Base-by-base conservation (phyloP, 2,797 vertebrate species). In the Bryconaethiops microstoma region DNA sequence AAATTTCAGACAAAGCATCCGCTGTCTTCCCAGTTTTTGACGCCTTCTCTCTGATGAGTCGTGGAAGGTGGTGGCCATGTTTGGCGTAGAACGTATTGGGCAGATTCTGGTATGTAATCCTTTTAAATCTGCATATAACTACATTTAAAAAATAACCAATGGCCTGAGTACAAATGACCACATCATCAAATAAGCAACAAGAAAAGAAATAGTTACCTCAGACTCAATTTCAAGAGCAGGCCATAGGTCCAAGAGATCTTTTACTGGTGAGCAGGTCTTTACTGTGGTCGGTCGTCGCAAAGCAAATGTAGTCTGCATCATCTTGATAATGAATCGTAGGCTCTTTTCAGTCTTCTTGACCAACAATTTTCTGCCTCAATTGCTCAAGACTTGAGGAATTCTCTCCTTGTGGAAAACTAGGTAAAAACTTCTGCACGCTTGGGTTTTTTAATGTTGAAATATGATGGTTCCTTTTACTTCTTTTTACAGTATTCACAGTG, bases 391-490 rank as follows among this genome's bases (percentile, higher is more conserved):
- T 35, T 35, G 35, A 35, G 35, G 35, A 35, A 35, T 35, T 35
- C 4, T 35, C 35, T 35, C 35, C 35, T 35, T 35, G 35, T 35
- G 35, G 35, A 78, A 78, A 71, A 40, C 72, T 76, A 35, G 68
- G 42, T 48, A 79, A 35, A 40, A 74, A 78, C 63, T 5, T 84
- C 79, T 64, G 48, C 76, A 14, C 40, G 62, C 1, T 65, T 78
- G 25, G 79, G 71, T 67, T 65, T 75, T 65, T 82, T 82, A 12
- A 76, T 82, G 23, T 81, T 84, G 3, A 55, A 67, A 17, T 82
- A 69, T 68, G 83, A 73, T 50, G 71, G 0, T 21, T 64, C 10
- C n/a, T 55, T 63, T 17, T 57, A 23, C 78, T 83, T 52, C 59
- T 80, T 5, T 80, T 80, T 21, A 59, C 60, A 54, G 78, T 23